These are phyloP conservation scores for Papilio glaucus DNA, from an alignment of 1,140 invertebrate species.

Conservation along the genomic window DNA sequence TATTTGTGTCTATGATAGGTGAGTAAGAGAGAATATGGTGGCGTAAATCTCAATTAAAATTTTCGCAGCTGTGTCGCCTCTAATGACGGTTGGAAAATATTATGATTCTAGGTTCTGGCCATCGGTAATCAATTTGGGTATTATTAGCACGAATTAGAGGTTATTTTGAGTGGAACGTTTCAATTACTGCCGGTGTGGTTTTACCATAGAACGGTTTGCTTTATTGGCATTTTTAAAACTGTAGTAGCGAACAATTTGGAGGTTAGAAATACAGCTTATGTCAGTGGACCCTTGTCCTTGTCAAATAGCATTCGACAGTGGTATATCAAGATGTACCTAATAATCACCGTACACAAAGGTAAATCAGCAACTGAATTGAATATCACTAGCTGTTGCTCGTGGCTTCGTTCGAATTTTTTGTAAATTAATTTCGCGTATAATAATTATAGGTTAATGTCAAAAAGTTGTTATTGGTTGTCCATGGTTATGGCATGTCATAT, in stretches of 20 bases:
- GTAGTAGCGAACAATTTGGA: not conserved
- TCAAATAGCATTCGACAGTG: too few species aligned
- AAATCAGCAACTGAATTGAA: too few species aligned
- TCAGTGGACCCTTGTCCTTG: not conserved
- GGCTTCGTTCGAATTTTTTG: too few species aligned
- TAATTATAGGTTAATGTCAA: too few species aligned
- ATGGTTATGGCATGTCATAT: too few species aligned
- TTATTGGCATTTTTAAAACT: not conserved
- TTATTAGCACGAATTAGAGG: conserved; percentile 10
- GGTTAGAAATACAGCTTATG: not conserved
- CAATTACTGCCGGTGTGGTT: not conserved
- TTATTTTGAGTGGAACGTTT: not conserved
- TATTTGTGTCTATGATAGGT: too few species aligned
- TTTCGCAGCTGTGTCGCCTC: conserved; percentile 23
- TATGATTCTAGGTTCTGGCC: conserved; percentile 15
- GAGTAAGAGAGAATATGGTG: too few species aligned
- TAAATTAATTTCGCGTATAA: too few species aligned
- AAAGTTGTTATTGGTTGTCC: too few species aligned
- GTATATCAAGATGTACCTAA: too few species aligned
- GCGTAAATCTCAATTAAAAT: conserved; percentile 15
- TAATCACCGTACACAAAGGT: too few species aligned
- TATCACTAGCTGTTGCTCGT: too few species aligned
- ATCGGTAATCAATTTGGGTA: conserved; percentile 20
- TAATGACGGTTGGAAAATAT: conserved; percentile 25
- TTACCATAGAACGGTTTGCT: not conserved